Base-by-base conservation (phyloP, 2,113 vertebrate genomes). In the Tricholaema leucomelas region DNA sequence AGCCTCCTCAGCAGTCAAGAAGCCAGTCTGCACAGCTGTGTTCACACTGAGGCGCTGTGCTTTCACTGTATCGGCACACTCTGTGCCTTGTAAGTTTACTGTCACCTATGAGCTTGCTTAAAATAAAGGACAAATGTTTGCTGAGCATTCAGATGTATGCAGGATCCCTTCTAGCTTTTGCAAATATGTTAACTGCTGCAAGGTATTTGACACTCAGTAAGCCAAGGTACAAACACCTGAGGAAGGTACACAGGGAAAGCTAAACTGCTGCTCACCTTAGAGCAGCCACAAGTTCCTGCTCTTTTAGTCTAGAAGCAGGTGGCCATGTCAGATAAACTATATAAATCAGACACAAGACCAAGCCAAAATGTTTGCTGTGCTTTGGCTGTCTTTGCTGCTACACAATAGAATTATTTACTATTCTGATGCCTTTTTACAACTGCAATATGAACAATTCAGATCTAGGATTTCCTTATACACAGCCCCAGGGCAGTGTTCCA, bases 351-450 rank as follows among this genome's bases (percentile, higher is more conserved):
- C 28, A 63, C 18, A 76, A 75, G 46, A 87, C 75, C 36, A 87
- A 77, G 85, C 5, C 11, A 36, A 63, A 93, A 82, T 6, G n/a
- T 73, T 92, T 87, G 76, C 63, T 33, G 19, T 65, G 25, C 72
- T 92, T 87, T 59, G 66, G 64, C 25, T 89, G 35, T 79, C 40
- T 87, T 82, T 77, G 28, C 46, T 42, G 19, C 36, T 30, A 28
- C 36, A 92, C 36, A 89, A 85, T 36, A 87, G 50, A 81, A 75
- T 56, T 46, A 75, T 81, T 92, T 87, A 85, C 46, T 1, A 3
- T 56, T 89, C 75, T 66, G 59, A 61, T 89, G 71, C 31, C 24
- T 91, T 94, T 91, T 42, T 81, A 87, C 75, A 89, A 86, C 40
- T 76, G 44, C 35, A 89, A 1, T 70, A 85, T 70, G 71, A 92